Conservation (phyloP, 2,113 vertebrate species). For the Pygoscelis adeliae region DNA sequence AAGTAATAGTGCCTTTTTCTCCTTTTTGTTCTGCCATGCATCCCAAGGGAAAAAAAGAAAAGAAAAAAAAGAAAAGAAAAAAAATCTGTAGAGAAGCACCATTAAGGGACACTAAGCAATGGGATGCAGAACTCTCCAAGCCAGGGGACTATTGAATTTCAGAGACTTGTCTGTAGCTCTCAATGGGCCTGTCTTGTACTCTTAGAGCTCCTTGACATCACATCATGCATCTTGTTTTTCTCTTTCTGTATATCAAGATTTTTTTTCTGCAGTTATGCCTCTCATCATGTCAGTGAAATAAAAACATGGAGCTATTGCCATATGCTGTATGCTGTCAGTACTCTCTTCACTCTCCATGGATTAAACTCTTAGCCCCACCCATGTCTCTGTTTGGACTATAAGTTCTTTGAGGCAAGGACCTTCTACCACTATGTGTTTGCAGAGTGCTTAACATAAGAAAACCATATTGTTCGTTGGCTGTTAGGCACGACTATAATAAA, state of each 20-base stretch:
- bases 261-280: not conserved
- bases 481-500: constrained; percentile 16
- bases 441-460: not conserved
- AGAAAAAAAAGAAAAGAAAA: not conserved
- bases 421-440: not conserved
- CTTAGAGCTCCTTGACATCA: not conserved
- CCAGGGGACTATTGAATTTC: not conserved
- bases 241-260: not conserved
- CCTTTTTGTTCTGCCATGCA: not conserved
- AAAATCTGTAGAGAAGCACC: not conserved
- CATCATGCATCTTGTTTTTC: not conserved
- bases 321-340: not conserved
- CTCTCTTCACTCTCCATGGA: not conserved
- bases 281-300: not conserved
- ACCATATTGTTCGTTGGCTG: not conserved
- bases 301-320: not conserved
- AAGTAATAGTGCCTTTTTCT: not conserved
- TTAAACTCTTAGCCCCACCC: not conserved
- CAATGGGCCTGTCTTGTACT: not conserved
- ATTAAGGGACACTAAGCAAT: not conserved
- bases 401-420: not conserved
- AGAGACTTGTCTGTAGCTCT: not conserved
- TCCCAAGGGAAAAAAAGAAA: fast-evolving
- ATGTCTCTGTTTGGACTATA: not conserved
- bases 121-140: not conserved